phyloP scores from a whole-genome alignment of 2,113 vertebrate genomes.

The Albula goreensis region DNA sequence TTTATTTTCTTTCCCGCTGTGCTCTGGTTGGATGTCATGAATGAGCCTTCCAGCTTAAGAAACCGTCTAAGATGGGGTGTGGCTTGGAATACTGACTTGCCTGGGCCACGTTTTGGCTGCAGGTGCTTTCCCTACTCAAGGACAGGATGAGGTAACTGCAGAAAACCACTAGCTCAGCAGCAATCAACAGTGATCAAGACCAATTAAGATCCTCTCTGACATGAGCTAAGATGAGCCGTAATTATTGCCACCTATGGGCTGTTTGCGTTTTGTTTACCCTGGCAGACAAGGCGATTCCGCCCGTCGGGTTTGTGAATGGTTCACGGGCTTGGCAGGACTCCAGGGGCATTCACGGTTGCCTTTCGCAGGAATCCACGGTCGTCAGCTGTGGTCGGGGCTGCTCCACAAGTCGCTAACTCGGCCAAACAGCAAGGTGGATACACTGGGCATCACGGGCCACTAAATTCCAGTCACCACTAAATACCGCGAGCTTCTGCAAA shows the following conservation, averaged over 20 bases:
- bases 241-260: background rate
- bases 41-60: background rate
- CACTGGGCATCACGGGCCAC: background rate
- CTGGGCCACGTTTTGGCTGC: background rate
- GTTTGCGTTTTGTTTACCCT: background rate
- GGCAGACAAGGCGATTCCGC: background rate
- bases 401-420: background rate
- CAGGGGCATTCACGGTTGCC: background rate
- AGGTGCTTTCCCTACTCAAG: background rate
- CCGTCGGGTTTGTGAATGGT: background rate
- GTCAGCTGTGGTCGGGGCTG: background rate
- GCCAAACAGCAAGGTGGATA: background rate
- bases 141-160: background rate
- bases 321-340: background rate
- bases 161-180: conserved; percentile 2
- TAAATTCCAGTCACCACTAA: background rate
- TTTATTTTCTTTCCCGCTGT: background rate
- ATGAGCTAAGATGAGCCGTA: background rate
- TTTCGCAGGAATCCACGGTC: background rate
- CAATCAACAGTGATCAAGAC: background rate
- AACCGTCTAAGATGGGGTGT: background rate
- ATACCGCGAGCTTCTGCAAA: background rate
- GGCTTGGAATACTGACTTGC: background rate
- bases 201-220: background rate
- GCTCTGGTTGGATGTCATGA: background rate